A percentile compares a stretch with the other conserved stretches of the same genome.
Conservation (phyloP, 2,888 invertebrate species). For the Conomelus anceps region DNA sequence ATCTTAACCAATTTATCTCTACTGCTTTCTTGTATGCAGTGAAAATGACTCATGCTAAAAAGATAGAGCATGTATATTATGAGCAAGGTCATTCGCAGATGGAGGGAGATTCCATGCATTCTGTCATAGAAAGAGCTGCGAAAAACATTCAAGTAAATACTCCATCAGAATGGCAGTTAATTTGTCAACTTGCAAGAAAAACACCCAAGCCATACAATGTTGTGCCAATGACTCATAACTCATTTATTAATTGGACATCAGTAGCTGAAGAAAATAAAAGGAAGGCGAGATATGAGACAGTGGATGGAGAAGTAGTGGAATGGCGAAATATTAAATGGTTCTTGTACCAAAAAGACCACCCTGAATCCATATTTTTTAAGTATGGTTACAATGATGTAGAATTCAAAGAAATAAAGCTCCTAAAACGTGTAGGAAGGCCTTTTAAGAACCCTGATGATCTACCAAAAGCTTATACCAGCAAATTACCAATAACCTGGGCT, state of each 20-base stretch:
- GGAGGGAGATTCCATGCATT: slow-evolving; percentile 5
- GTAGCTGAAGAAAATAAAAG: slow-evolving; percentile 3
- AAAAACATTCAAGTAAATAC: slow-evolving; percentile 11
- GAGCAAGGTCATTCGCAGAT: slow-evolving; percentile 9
- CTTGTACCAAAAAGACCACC: too few species aligned
- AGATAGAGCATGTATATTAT: slow-evolving; percentile 12
- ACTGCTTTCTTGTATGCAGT: slow-evolving; percentile 7
- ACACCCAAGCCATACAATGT: slow-evolving; percentile 11
- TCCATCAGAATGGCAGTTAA: neutral
- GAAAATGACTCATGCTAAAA: neutral
- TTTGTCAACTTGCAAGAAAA: slow-evolving; percentile 5
- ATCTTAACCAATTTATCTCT: slow-evolving; percentile 12
- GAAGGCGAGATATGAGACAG: too few species aligned
- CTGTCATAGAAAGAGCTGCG: slow-evolving; percentile 8
- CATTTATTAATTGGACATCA: slow-evolving; percentile 1
- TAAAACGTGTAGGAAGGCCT: neutral
- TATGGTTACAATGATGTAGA: neutral
- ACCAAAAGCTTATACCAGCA: neutral
- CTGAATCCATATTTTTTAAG: too few species aligned
- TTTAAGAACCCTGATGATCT: neutral
- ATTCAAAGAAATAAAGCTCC: neutral
- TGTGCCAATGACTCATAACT: neutral
- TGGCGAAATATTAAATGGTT: too few species aligned
- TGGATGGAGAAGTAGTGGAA: too few species aligned
- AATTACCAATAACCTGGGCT: neutral